Base-by-base conservation (phyloP, 2,888 invertebrate genomes). In the Lithophane leautieri region DNA sequence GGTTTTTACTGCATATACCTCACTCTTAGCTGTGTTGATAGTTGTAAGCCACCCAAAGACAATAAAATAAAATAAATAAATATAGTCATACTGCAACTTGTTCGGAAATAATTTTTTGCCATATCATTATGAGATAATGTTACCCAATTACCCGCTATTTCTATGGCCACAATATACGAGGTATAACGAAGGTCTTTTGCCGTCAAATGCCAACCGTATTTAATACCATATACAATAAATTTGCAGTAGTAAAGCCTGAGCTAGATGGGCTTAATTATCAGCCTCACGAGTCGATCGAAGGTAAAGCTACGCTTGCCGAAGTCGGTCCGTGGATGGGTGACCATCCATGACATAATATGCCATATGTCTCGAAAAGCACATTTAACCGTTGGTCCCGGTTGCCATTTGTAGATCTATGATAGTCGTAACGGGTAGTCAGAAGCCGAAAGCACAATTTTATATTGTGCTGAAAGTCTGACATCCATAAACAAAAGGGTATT, bases 131-230 rank as follows among this genome's bases (percentile, higher is more conserved):
- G 11, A 69, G 3, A 11, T n/a, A 22, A 25, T 42, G 22, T 60
- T 28, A 44, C n/a, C 8, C 14, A 25, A 28, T 52, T 0, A 54
- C 3, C 19, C 65, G 77, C 52, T 52, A 14, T 34, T 70, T 73
- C 12, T 62, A 11, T 9, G 62, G 67, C 67, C 74, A 28, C 56
- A 52, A 34, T 14, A 56, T 19, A 50, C n/a, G 42, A 67, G 8
- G 14, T 42, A 28, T 14, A 9, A 34, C 25, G 54, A 76, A 78
- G 47, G 52, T 70, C 76, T 70, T 16, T 14, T 25, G 16, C 25
- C 25, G 40, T n/a, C n/a, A n/a, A n/a, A n/a, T n/a, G n/a, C n/a
- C n/a, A n/a, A n/a, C n/a, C n/a, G n/a, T n/a, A n/a, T n/a, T n/a
- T n/a, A n/a, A n/a, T n/a, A n/a, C n/a, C n/a, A n/a, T n/a, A n/a